A percentile compares a stretch with the other conserved stretches of the same genome.
Evolutionary conservation across 2,113 vertebrate genomes (phyloP).

Genomic region (Phrynosoma platyrhinos): DNA sequence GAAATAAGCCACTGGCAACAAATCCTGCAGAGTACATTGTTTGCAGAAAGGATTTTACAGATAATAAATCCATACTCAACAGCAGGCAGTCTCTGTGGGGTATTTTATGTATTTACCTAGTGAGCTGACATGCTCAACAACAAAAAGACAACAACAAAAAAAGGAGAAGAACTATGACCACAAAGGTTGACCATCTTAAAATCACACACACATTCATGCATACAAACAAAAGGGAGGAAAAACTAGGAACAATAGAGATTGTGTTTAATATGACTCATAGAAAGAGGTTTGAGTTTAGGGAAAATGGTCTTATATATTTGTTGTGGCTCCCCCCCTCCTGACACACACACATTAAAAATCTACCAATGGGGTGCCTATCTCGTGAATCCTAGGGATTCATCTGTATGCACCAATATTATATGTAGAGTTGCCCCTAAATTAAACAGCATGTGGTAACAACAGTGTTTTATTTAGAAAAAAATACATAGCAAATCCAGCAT

Average conservation of each 20-base stretch:
- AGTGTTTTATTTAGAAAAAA: too few relatives aligned
- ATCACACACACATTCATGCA: background rate
- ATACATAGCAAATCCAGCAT: too few relatives aligned
- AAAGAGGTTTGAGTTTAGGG: background rate
- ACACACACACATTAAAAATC: too few relatives aligned
- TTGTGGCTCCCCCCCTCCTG: too few relatives aligned
- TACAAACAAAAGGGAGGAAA: too few relatives aligned
- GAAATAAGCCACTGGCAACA: slow-evolving; percentile 48
- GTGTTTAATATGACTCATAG: background rate
- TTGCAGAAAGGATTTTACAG: slow-evolving; percentile 54
- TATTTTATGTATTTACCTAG: slow-evolving; percentile 34
- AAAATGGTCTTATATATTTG: too few relatives aligned
- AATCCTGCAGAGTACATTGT: slow-evolving; percentile 50
- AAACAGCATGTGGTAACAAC: too few relatives aligned
- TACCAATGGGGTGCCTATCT: too few relatives aligned
- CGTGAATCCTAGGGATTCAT: too few relatives aligned
- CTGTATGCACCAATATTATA: too few relatives aligned
- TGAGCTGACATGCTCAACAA: background rate
- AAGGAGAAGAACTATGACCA: background rate
- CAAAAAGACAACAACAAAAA: background rate
- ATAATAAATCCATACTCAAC: slow-evolving; percentile 57
- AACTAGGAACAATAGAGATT: background rate
- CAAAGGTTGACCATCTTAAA: background rate
- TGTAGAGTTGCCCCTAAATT: too few relatives aligned
- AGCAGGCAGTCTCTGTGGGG: slow-evolving; percentile 33